phyloP scores from a whole-genome alignment of 2,797 vertebrate genomes.

The Cuniculus paca region DNA sequence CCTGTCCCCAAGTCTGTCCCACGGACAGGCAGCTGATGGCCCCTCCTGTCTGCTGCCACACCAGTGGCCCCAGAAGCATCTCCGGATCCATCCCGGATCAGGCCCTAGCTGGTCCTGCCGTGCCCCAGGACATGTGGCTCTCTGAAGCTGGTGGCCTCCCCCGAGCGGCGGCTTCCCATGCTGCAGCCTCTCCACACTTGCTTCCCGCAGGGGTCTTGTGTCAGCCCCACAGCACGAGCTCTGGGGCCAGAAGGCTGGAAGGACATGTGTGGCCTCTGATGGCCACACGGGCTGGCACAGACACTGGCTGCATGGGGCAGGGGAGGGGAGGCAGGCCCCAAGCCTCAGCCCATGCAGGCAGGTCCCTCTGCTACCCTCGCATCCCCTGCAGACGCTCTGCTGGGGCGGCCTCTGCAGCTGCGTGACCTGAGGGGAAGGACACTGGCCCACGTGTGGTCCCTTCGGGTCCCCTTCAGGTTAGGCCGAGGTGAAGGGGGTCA shows the following conservation, averaged over 20 bases:
- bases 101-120: neutral
- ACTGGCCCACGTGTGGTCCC: neutral
- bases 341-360: neutral
- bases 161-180: fast-evolving
- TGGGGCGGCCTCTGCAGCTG: neutral
- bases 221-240: fast-evolving
- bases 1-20: neutral
- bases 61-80: neutral
- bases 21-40: neutral
- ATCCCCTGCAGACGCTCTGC: neutral
- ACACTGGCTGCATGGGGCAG: fast-evolving
- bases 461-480: neutral
- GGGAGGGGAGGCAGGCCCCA: fast-evolving
- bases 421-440: neutral
- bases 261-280: neutral
- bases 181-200: neutral
- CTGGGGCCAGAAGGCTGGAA: neutral
- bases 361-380: neutral
- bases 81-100: neutral
- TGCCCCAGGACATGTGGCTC: neutral
- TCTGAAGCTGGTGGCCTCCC: neutral
- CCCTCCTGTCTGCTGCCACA: neutral
- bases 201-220: neutral
- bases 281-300: neutral
- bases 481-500: neutral